Evolutionary conservation across 1,140 invertebrate genomes (phyloP).

Genomic region (Alviniconcha marisindica): DNA sequence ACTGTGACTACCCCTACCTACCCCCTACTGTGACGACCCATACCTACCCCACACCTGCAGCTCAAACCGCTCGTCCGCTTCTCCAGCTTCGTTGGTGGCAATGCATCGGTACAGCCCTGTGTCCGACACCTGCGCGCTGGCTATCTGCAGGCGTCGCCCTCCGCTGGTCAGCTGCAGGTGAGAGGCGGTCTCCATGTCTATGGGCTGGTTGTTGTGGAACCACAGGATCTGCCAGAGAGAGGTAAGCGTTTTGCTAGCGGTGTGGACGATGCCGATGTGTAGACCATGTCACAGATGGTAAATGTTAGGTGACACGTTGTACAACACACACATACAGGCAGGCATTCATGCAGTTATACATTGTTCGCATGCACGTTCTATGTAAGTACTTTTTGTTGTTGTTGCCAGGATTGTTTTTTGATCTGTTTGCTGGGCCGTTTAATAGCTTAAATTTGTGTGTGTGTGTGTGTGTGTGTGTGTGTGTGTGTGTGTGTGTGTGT

Average conservation of each 20-base stretch:
- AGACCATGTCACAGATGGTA: no score
- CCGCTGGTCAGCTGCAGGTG: slow-evolving; percentile 36
- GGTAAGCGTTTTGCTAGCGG: no score
- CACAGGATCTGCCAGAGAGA: slow-evolving; percentile 71
- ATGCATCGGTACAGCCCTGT: slow-evolving; percentile 62
- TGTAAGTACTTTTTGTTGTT: no score
- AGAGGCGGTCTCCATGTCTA: slow-evolving; percentile 45
- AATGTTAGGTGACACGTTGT: no score
- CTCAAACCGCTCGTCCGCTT: slow-evolving; percentile 70
- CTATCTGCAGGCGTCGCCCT: slow-evolving; percentile 55
- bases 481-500: not conserved
- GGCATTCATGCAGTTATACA: no score
- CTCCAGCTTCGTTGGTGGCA: slow-evolving; percentile 72
- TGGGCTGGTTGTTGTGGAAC: slow-evolving; percentile 62
- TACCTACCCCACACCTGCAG: slow-evolving; percentile 72
- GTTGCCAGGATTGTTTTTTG: no score
- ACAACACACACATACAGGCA: no score
- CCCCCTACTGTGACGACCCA: not conserved
- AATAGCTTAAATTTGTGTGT: no score
- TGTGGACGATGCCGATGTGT: no score
- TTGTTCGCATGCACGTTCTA: no score
- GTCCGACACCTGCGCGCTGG: slow-evolving; percentile 50
- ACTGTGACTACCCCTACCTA: not conserved
- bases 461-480: no score
- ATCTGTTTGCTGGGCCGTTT: no score